phyloP scores from a whole-genome alignment of 1,140 invertebrate genomes.

The Monomorium pharaonis region DNA sequence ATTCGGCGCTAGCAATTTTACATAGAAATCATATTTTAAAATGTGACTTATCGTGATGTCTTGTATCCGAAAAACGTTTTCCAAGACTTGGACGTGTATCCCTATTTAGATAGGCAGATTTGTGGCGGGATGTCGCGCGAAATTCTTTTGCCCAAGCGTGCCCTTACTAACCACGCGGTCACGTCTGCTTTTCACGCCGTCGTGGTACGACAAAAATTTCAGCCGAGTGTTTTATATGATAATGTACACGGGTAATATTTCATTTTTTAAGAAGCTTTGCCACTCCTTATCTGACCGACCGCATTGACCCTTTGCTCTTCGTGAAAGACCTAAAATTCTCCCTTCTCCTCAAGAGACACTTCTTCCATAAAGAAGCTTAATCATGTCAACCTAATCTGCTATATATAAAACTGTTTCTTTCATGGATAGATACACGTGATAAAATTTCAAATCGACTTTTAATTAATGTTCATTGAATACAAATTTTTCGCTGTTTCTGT shows the following conservation, averaged over 20 bases:
- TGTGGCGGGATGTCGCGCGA: neutral
- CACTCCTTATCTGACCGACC: conserved; percentile 49
- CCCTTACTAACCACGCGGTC: conserved; percentile 8
- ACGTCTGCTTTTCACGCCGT: conserved; percentile 35
- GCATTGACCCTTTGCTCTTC: conserved; percentile 34
- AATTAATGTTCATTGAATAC: conserved; percentile 1
- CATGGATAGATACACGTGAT: neutral
- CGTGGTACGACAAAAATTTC: conserved; percentile 22
- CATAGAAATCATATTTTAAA: conserved; percentile 12
- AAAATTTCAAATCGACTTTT: conserved; percentile 15
- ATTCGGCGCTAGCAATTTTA: neutral
- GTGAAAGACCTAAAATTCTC: neutral
- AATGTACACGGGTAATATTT: conserved; percentile 43
- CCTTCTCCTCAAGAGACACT: neutral
- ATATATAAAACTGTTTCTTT: conserved; percentile 45
- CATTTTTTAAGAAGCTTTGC: conserved; percentile 54
- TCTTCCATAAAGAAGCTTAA: conserved; percentile 57
- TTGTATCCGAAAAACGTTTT: conserved; percentile 1
- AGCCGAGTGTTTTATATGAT: conserved; percentile 54
- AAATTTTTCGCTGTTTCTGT: neutral
- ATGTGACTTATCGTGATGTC: conserved; percentile 17
- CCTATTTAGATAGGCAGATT: conserved; percentile 35
- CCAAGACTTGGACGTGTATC: conserved; percentile 7
- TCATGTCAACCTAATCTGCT: conserved; percentile 32
- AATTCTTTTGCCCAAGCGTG: conserved; percentile 15